Conservation (phyloP, 2,888 invertebrate species). For the Pammene fasciana region DNA sequence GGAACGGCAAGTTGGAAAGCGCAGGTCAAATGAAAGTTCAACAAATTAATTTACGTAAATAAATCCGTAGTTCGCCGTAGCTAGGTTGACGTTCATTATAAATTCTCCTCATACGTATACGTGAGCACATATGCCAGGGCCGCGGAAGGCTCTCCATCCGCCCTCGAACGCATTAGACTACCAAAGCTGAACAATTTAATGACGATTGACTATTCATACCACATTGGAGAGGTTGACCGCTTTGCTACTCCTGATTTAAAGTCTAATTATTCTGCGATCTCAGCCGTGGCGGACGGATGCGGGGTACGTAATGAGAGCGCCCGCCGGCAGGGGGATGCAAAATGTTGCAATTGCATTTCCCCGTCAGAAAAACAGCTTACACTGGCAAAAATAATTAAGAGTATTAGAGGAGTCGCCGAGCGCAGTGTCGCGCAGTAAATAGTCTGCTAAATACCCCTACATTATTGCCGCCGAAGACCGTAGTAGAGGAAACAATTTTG, state of each 20-base stretch:
- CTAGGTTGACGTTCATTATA: slow-evolving; percentile 41
- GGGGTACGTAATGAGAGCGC: slow-evolving; percentile 76
- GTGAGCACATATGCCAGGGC: slow-evolving; percentile 26
- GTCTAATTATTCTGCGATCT: slow-evolving; percentile 81
- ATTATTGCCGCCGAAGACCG: slow-evolving; percentile 75
- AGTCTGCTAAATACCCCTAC: slow-evolving; percentile 80
- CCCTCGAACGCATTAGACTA: slow-evolving; percentile 73
- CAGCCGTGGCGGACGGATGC: slow-evolving; percentile 72
- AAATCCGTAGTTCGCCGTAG: slow-evolving; percentile 34
- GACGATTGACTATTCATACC: slow-evolving; percentile 83
- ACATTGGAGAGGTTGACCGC: slow-evolving; percentile 80
- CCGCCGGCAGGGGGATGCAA: slow-evolving; percentile 65
- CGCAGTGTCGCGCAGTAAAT: slow-evolving; percentile 79
- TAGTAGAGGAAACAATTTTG: slow-evolving; percentile 78
- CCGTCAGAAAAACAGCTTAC: slow-evolving; percentile 82
- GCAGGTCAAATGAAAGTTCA: slow-evolving; percentile 37
- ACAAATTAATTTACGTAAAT: slow-evolving; percentile 38
- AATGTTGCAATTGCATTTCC: slow-evolving; percentile 79
- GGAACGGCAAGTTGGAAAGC: slow-evolving; percentile 13
- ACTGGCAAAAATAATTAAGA: slow-evolving; percentile 83
- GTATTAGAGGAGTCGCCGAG: slow-evolving; percentile 78
- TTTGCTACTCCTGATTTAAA: slow-evolving; percentile 80
- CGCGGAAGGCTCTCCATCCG: slow-evolving; percentile 38
- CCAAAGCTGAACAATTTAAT: slow-evolving; percentile 82
- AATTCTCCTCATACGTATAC: slow-evolving; percentile 32